phyloP scores from a whole-genome alignment of 2,888 invertebrate species.

The Patella ulyssiponensis region DNA sequence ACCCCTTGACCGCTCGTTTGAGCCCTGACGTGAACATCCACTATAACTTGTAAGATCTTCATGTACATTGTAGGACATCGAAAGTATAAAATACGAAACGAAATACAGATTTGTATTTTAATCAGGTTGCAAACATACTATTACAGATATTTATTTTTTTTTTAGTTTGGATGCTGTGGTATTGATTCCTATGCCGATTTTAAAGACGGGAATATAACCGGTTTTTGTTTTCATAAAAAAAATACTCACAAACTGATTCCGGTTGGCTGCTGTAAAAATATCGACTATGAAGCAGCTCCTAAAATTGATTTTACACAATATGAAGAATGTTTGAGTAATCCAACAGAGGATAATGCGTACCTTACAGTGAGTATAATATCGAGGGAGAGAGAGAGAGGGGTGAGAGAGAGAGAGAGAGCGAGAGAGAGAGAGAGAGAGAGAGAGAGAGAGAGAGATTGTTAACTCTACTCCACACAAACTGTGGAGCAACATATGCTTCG shows the following conservation, averaged over 20 bases:
- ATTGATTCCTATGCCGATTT: conserved; percentile 15
- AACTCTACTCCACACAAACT: too few species aligned
- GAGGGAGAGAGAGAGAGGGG: not conserved
- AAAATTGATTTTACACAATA: not conserved
- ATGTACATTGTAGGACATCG: too few species aligned
- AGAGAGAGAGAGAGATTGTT: too few species aligned
- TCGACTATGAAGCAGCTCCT: not conserved
- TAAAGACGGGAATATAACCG: not conserved
- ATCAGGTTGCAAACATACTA: too few species aligned
- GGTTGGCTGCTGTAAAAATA: not conserved
- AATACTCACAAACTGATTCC: not conserved
- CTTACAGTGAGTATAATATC: not conserved
- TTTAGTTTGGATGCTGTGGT: conserved; percentile 18
- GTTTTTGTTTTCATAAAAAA: not conserved
- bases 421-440: too few species aligned
- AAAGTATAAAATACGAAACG: too few species aligned
- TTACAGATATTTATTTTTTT: not conserved
- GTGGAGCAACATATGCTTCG: too few species aligned
- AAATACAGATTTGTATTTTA: too few species aligned
- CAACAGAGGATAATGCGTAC: not conserved
- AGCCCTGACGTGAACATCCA: too few species aligned
- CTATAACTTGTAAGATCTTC: too few species aligned
- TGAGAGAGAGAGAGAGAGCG: too few species aligned
- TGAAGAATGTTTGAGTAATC: not conserved
- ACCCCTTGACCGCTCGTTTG: too few species aligned